Conservation (phyloP, 2,888 invertebrate genomes). For the Reticulitermes lucifugus region DNA sequence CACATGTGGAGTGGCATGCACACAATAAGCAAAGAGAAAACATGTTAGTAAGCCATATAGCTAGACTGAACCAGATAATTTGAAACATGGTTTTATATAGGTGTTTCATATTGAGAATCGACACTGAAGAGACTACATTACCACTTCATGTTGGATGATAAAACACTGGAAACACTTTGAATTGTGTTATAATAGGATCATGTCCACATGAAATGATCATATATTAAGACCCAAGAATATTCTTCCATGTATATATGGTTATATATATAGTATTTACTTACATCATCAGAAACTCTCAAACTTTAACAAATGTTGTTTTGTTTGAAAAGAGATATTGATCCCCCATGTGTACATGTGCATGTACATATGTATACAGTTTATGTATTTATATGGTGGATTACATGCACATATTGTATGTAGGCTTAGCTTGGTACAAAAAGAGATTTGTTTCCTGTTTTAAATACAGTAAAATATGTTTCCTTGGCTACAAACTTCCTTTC, state of each 20-base stretch:
- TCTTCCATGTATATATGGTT: background rate
- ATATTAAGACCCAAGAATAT: too few species aligned
- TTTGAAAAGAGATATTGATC: constrained; percentile 38
- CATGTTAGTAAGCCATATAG: too few species aligned
- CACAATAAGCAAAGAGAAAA: too few species aligned
- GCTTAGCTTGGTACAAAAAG: constrained; percentile 41
- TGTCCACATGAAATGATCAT: too few species aligned
- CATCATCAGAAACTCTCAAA: background rate
- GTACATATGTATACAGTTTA: constrained; percentile 26
- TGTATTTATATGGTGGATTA: constrained; percentile 38
- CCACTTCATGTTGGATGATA: background rate
- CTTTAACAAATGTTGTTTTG: constrained; percentile 21
- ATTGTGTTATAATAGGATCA: background rate
- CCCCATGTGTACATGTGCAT: constrained; percentile 33
- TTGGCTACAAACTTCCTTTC: constrained; percentile 51
- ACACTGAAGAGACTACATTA: too few species aligned
- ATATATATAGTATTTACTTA: background rate
- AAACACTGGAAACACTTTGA: background rate
- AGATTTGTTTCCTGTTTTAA: constrained; percentile 43
- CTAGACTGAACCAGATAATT: too few species aligned
- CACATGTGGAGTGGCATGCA: too few species aligned
- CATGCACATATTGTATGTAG: constrained; percentile 40
- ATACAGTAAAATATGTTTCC: constrained; percentile 48
- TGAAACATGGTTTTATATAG: too few species aligned
- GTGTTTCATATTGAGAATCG: too few species aligned